Percentiles rank a stretch among this genome's conserved stretches.
These are phyloP conservation scores for Himalopsyche japonica DNA, from an alignment of 2,888 invertebrate species.

Conservation along the genomic window DNA sequence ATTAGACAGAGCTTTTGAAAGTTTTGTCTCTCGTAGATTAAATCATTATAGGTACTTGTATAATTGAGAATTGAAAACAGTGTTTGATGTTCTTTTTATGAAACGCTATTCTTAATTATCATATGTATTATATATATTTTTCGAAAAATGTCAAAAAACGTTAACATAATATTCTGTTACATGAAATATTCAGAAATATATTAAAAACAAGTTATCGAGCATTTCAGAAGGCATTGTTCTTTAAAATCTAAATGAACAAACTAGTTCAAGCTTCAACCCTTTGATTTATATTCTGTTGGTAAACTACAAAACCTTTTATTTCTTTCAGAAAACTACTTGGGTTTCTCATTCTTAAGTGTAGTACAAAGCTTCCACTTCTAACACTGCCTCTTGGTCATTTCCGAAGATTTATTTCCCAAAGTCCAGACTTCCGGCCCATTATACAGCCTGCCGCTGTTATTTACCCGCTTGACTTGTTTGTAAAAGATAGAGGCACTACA, in stretches of 20 bases:
- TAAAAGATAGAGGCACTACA: constrained; percentile 14
- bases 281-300: no score
- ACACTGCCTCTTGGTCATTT: constrained; percentile 6
- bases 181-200: no score
- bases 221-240: no score
- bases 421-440: constrained; percentile 31
- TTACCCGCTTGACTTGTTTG: constrained; percentile 22
- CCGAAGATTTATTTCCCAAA: constrained; percentile 31
- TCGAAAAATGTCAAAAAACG: no score
- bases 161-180: no score
- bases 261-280: no score
- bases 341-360: neutral
- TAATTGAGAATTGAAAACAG: neutral
- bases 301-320: neutral
- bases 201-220: no score
- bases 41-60: neutral
- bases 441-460: constrained; percentile 25
- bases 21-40: neutral
- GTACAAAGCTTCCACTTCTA: constrained; percentile 5
- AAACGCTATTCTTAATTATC: no score
- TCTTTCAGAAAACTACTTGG: neutral
- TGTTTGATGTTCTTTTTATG: no score
- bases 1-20: constrained; percentile 10
- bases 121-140: no score
- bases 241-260: no score